Conservation (phyloP, 2,888 invertebrate species). For the Nomada goodeniana region DNA sequence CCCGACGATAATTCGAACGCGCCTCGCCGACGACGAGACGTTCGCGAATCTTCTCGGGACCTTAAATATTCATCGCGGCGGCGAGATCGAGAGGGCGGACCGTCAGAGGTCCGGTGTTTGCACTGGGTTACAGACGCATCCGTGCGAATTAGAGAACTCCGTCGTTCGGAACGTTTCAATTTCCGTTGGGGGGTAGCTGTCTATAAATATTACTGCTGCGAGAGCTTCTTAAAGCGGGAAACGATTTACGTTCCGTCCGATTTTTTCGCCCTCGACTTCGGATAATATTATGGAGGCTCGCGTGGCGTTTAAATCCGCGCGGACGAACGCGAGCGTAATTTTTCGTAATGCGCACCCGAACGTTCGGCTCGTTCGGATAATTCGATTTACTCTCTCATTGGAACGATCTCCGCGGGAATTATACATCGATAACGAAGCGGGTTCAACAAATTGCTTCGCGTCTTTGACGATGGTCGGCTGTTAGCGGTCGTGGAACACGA, state of each 20-base stretch:
- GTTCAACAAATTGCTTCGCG: slow-evolving; percentile 46
- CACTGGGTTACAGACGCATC: slow-evolving; percentile 20
- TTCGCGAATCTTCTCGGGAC: background rate
- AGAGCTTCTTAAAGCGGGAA: background rate
- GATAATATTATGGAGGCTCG: background rate
- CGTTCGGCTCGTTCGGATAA: too few relatives aligned
- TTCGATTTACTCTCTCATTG: background rate
- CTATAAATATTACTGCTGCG: slow-evolving; percentile 11
- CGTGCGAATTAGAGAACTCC: slow-evolving; percentile 31
- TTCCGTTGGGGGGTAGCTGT: slow-evolving; percentile 31
- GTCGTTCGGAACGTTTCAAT: slow-evolving; percentile 47
- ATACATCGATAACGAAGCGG: too few relatives aligned
- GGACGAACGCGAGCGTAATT: slow-evolving; percentile 2
- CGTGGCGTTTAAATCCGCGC: background rate
- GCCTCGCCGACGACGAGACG: slow-evolving; percentile 8
- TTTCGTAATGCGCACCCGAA: background rate
- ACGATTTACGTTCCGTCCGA: background rate
- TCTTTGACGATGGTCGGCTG: slow-evolving; percentile 37
- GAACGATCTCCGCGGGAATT: background rate
- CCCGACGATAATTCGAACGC: slow-evolving; percentile 19
- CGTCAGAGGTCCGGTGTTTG: slow-evolving; percentile 29
- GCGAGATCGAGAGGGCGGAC: background rate
- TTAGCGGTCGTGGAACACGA: background rate
- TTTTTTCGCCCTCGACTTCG: too few relatives aligned
- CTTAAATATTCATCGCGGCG: slow-evolving; percentile 49